Evolutionary conservation across 2,888 invertebrate genomes (phyloP).

Genomic region (Nephrocerus scutellatus): DNA sequence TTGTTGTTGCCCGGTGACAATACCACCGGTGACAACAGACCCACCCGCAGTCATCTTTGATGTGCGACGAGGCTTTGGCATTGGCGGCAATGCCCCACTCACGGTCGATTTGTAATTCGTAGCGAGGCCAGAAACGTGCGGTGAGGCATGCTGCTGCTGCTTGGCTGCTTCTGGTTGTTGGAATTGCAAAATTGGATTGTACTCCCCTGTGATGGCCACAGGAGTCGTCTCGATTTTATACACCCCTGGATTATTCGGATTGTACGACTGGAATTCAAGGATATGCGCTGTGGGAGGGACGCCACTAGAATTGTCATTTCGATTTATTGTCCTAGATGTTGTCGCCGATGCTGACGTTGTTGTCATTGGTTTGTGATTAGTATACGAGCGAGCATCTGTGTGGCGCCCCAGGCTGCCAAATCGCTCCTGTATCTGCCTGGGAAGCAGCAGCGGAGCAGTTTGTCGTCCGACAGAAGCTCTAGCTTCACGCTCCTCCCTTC

Average conservation of each 20-base stretch:
- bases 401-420: conserved; percentile 24
- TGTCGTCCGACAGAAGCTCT: not conserved
- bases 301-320: not conserved
- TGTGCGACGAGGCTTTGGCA: conserved; percentile 19
- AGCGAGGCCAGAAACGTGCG: conserved; percentile 18
- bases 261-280: conserved; percentile 47
- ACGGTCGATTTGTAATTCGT: conserved; percentile 13
- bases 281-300: conserved; percentile 35
- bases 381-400: conserved; percentile 15
- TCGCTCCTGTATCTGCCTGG: conserved; percentile 19
- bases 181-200: conserved; percentile 45
- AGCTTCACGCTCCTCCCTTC: no score
- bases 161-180: conserved; percentile 32
- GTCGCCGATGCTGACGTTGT: conserved; percentile 10
- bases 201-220: conserved; percentile 47
- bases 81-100: conserved; percentile 17
- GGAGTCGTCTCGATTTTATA: conserved; percentile 48
- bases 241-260: conserved; percentile 47
- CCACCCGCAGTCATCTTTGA: conserved; percentile 17
- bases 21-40: no score
- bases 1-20: conserved; percentile 16
- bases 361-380: conserved; percentile 3
- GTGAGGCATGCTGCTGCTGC: conserved; percentile 22
- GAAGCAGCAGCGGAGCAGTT: conserved; percentile 2
- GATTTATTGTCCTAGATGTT: conserved; percentile 9